Percentiles rank a stretch among this genome's conserved stretches.
These are phyloP conservation scores for Rhynchonycteris naso DNA, from an alignment of 2,797 vertebrate genomes.

Conservation along the genomic window DNA sequence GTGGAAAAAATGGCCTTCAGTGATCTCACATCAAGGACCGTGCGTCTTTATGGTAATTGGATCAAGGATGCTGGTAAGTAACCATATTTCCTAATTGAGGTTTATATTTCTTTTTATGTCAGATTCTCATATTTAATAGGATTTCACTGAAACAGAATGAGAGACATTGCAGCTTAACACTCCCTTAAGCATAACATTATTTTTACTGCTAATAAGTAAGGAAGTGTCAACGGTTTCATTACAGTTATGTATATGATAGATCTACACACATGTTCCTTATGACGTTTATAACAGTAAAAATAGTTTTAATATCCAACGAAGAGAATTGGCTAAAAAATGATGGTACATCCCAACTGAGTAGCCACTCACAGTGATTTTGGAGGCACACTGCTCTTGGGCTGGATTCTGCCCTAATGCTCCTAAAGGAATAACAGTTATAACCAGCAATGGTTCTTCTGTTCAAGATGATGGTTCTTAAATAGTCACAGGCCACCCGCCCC, in stretches of 20 bases:
- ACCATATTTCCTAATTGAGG: constrained; percentile 7
- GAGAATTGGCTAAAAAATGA: background rate
- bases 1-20: constrained; percentile 92
- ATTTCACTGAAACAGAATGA: constrained; percentile 45
- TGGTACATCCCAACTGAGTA: background rate
- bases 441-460: background rate
- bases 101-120: constrained; percentile 3
- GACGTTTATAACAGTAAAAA: constrained; percentile 36
- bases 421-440: background rate
- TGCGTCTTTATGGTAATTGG: constrained; percentile 92
- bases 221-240: background rate
- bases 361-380: constrained; percentile 36
- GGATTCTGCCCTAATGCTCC: background rate
- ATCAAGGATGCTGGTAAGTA: constrained; percentile 94
- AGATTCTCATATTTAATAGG: background rate
- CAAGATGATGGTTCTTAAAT: background rate
- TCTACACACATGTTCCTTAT: background rate
- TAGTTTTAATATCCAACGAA: background rate
- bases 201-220: constrained; percentile 21
- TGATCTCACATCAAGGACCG: constrained; percentile 90
- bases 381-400: background rate
- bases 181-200: background rate
- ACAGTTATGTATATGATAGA: background rate
- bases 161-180: background rate
- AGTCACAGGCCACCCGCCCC: background rate